Base-by-base conservation (phyloP, 1,140 invertebrate genomes). In the Ylistrum balloti region DNA sequence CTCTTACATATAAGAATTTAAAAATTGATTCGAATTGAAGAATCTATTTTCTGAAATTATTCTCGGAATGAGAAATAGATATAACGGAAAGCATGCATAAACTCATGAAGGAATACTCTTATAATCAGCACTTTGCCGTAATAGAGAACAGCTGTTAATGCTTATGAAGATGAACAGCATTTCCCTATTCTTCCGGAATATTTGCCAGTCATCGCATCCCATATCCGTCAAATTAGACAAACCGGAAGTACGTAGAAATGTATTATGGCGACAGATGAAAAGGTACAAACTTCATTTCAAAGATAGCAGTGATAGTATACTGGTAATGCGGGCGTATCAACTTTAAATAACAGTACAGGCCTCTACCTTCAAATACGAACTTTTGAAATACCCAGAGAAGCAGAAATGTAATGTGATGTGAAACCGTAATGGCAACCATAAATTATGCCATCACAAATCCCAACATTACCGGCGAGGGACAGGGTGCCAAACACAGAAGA, bases 401-500 rank as follows among this genome's bases (percentile, higher is more conserved):
- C 22, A 17, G 56, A 22, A n/a, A 74, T 74, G 56, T 74, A 17
- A 74, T 74, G 5, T n/a, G n/a, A 28, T 17, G 5, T 74, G n/a
- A 74, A 74, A n/a, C 56, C 56, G 56, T 17, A 28, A 74, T 74
- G 56, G 17, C 56, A n/a, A 74, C 56, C 22, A 74, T 74, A 74
- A 74, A 74, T 74, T 74, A 74, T 74, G 56, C 56, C 22, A 74
- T 74, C 56, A 28, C 56, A 74, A 74, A 74, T 74, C 9, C 56
- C 22, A 74, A 74, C 56, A 74, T 74, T 28, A 74, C 56, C 56
- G 56, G 56, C n/a, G 56, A 74, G 56, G 56, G 56, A n/a, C 56
- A 74, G 22, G 56, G 56, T 22, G 56, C 56, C 9, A 74, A n/a
- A n/a, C 90, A 93, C 1, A 95, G 95, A 95, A 95, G 93, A 90